These are phyloP conservation scores for Myocastor coypus DNA, from an alignment of 2,113 vertebrate genomes.

Conservation along the genomic window DNA sequence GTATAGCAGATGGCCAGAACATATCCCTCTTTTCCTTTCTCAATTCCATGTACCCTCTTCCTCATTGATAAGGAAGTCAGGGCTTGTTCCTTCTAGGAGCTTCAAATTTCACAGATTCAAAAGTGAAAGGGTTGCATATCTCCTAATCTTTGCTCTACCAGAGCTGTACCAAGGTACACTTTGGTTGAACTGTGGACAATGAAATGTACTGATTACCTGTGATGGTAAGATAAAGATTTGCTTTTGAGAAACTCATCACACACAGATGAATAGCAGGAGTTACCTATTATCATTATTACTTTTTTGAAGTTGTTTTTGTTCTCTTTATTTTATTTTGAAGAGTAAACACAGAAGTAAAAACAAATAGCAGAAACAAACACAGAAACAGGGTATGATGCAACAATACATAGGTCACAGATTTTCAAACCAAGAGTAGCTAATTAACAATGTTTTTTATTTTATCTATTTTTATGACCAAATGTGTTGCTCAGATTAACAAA, in stretches of 20 bases:
- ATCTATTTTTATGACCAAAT: no score
- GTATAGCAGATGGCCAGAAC: neutral
- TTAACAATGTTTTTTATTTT: no score
- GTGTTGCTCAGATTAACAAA: no score
- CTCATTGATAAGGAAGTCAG: neutral
- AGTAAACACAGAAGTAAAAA: no score
- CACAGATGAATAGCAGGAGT: neutral
- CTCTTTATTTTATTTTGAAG: no score
- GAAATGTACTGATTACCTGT: no score
- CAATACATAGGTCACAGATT: no score
- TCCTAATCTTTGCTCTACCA: neutral
- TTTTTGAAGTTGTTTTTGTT: no score
- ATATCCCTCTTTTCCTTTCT: neutral
- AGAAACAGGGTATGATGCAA: no score
- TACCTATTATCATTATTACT: neutral
- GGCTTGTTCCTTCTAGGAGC: neutral
- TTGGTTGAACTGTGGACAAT: neutral
- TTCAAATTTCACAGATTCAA: neutral
- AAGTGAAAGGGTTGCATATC: neutral
- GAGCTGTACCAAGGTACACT: neutral
- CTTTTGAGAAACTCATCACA: neutral
- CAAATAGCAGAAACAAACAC: no score
- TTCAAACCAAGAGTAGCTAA: no score
- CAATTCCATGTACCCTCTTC: neutral
- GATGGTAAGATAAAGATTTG: neutral